Conservation (phyloP, 2,888 invertebrate genomes). For the Parthenolecanium corni region DNA sequence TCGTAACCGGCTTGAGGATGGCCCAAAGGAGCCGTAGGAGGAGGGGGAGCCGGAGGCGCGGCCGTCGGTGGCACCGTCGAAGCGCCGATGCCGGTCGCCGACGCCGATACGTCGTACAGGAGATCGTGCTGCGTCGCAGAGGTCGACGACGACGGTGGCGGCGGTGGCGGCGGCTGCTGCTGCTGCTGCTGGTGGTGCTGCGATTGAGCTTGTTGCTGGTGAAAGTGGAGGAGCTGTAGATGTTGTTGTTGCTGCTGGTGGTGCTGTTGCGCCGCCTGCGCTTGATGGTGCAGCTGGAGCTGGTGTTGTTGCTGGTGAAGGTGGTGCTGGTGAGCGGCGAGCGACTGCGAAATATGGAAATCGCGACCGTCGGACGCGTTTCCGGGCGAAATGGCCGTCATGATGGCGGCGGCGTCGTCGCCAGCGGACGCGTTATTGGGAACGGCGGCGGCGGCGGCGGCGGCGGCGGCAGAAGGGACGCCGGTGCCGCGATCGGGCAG, state of each 20-base stretch:
- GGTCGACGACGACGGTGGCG: too few relatives aligned
- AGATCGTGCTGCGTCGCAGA: too few relatives aligned
- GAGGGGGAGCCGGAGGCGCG: background rate
- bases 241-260: too few relatives aligned
- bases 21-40: background rate
- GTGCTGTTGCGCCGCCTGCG: background rate
- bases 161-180: too few relatives aligned
- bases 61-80: background rate
- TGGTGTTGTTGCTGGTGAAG: background rate
- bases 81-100: too few relatives aligned
- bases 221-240: too few relatives aligned
- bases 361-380: conserved; percentile 4
- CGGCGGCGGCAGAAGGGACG: background rate
- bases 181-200: too few relatives aligned
- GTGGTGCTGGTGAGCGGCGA: background rate
- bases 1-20: background rate
- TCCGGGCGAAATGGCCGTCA: conserved; percentile 24
- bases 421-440: background rate
- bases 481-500: background rate
- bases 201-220: too few relatives aligned
- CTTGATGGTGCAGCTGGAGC: background rate
- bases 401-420: background rate
- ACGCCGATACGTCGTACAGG: too few relatives aligned
- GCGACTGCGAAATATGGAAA: conserved; percentile 7
- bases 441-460: background rate